Conservation (phyloP, 2,888 invertebrate species). For the Suillia variegata region DNA sequence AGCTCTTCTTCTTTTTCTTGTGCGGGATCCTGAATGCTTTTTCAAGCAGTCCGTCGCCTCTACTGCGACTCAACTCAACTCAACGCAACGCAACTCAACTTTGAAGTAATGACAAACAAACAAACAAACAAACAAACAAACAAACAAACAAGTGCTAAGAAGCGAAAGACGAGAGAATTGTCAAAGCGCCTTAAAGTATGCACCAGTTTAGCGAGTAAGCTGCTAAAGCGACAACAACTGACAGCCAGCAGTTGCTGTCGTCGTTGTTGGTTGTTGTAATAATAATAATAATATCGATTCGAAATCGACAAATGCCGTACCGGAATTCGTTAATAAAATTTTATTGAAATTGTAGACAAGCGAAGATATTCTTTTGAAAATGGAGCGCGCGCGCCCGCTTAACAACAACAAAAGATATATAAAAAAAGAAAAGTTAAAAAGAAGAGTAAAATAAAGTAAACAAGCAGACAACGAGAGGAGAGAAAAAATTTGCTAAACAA, state of each 20-base stretch:
- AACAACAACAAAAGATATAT: constrained; percentile 2
- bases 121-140: too few species aligned
- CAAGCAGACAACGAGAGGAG: constrained; percentile 11
- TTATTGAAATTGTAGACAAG: constrained; percentile 59
- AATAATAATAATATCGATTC: constrained; percentile 47
- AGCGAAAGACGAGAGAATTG: constrained; percentile 36
- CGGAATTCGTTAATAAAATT: constrained; percentile 59
- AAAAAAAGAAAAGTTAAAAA: constrained; percentile 38
- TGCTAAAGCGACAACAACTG: constrained; percentile 54
- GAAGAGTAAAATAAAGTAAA: too few species aligned
- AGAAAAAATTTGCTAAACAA: constrained; percentile 17
- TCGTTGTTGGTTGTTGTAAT: constrained; percentile 39
- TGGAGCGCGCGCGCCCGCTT: too few species aligned
- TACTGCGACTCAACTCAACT: too few species aligned
- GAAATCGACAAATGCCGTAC: constrained; percentile 30
- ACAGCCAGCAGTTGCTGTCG: constrained; percentile 36
- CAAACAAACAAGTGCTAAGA: constrained; percentile 42
- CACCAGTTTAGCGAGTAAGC: constrained; percentile 39
- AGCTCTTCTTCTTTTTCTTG: not conserved
- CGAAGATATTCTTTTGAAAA: constrained; percentile 25
- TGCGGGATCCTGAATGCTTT: not conserved
- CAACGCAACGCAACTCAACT: too few species aligned
- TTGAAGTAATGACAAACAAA: constrained; percentile 40
- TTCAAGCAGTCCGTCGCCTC: not conserved
- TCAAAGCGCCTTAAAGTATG: constrained; percentile 54